Percentiles rank a stretch among this genome's conserved stretches.
phyloP scores from a whole-genome alignment of 2,888 invertebrate genomes.

The Romanomermis culicivorax region DNA sequence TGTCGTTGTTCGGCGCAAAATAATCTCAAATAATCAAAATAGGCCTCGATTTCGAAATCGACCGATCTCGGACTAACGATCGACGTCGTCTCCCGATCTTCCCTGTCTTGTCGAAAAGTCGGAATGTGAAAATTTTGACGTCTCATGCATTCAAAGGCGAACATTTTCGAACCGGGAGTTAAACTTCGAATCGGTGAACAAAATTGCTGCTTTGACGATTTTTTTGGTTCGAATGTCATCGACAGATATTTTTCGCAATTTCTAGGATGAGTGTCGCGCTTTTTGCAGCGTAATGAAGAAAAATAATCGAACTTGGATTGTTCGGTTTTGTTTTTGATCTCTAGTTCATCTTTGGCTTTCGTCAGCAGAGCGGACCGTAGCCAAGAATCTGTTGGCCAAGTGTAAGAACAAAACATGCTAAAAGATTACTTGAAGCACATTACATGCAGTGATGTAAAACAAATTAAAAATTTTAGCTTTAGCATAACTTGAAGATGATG shows the following conservation, averaged over 20 bases:
- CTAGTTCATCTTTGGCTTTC: too few relatives aligned
- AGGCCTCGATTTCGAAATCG: slow-evolving; percentile 7
- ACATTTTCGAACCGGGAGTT: background rate
- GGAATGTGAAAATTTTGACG: slow-evolving; percentile 9
- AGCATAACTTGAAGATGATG: too few relatives aligned
- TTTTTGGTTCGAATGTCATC: background rate
- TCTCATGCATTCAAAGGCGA: slow-evolving; percentile 7
- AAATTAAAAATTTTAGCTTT: too few relatives aligned
- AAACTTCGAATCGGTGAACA: background rate
- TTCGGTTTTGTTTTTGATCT: too few relatives aligned
- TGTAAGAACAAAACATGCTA: background rate
- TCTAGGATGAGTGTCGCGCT: background rate
- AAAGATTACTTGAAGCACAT: too few relatives aligned
- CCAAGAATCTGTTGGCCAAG: background rate
- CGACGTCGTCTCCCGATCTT: background rate
- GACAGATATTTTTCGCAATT: background rate
- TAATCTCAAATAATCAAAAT: slow-evolving; percentile 4
- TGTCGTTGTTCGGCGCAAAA: slow-evolving; percentile 1
- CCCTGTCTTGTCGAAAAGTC: background rate
- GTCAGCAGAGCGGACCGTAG: background rate
- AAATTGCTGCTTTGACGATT: background rate
- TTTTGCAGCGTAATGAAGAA: too few relatives aligned
- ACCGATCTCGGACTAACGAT: background rate
- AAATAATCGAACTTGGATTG: too few relatives aligned
- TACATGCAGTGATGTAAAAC: too few relatives aligned